Evolutionary conservation across 2,113 vertebrate species (phyloP).

Genomic region (Sinosuthora webbiana): DNA sequence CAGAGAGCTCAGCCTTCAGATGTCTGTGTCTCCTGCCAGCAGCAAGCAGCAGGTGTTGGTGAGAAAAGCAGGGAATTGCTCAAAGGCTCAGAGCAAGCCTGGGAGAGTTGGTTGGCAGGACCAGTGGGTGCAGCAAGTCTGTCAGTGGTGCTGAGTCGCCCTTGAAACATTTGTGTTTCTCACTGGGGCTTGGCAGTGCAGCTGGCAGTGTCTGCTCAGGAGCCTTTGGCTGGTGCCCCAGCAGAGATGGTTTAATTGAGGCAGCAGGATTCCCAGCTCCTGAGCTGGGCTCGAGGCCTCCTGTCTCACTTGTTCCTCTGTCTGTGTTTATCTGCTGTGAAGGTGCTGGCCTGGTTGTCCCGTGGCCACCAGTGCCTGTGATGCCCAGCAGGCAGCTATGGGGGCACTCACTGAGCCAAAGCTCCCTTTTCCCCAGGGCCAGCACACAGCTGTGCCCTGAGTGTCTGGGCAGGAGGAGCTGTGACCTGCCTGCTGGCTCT

Average conservation of each 20-base stretch:
- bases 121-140: neutral
- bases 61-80: neutral
- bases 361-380: neutral
- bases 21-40: neutral
- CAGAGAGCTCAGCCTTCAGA: neutral
- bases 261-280: neutral
- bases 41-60: neutral
- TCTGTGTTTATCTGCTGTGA: neutral
- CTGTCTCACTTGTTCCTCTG: neutral
- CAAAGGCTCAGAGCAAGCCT: neutral
- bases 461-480: neutral
- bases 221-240: neutral
- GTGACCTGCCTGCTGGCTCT: neutral
- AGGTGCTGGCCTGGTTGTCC: neutral
- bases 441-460: rapidly evolving
- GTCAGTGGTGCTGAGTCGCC: neutral
- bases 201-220: neutral
- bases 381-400: neutral
- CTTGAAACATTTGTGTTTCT: neutral
- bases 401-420: neutral
- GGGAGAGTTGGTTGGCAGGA: neutral
- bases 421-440: neutral
- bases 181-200: neutral
- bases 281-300: neutral
- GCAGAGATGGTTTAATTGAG: neutral